Evolutionary conservation across 2,797 vertebrate genomes (phyloP).

Genomic region (Darevskia nairensis): DNA sequence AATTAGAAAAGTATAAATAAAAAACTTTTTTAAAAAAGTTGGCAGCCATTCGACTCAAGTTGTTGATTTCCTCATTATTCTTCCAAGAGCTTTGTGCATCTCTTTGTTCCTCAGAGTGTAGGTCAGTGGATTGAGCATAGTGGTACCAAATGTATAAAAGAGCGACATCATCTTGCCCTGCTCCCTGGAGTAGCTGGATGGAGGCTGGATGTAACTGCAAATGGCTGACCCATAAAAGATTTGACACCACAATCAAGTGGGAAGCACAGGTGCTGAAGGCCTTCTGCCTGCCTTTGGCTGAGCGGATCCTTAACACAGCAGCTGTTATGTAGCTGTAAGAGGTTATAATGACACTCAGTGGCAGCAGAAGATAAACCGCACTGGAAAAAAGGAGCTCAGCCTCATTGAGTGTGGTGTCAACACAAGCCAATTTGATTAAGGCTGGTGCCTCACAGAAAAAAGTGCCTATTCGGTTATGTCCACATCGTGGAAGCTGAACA

Average conservation of each 20-base stretch:
- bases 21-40: background rate
- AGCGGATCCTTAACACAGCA: constrained; percentile 47
- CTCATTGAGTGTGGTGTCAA: constrained; percentile 47
- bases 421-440: constrained; percentile 49
- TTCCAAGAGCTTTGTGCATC: constrained; percentile 35
- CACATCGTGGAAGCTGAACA: constrained; percentile 41
- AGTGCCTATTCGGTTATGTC: constrained; percentile 32
- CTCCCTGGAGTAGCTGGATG: background rate
- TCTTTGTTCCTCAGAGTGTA: constrained; percentile 62
- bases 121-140: background rate
- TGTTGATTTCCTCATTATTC: background rate
- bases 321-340: constrained; percentile 47
- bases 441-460: constrained; percentile 54
- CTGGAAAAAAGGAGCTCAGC: constrained; percentile 30
- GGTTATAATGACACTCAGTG: constrained; percentile 48
- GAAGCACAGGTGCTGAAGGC: too few relatives aligned
- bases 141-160: background rate
- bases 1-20: too few relatives aligned
- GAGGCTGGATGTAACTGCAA: background rate
- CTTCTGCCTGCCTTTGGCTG: background rate
- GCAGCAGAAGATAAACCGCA: constrained; percentile 43
- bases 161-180: background rate
- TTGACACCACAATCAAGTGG: background rate
- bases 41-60: background rate
- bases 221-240: background rate